Evolutionary conservation across 2,797 vertebrate genomes (phyloP).

Genomic region (Margarornis squamiger): DNA sequence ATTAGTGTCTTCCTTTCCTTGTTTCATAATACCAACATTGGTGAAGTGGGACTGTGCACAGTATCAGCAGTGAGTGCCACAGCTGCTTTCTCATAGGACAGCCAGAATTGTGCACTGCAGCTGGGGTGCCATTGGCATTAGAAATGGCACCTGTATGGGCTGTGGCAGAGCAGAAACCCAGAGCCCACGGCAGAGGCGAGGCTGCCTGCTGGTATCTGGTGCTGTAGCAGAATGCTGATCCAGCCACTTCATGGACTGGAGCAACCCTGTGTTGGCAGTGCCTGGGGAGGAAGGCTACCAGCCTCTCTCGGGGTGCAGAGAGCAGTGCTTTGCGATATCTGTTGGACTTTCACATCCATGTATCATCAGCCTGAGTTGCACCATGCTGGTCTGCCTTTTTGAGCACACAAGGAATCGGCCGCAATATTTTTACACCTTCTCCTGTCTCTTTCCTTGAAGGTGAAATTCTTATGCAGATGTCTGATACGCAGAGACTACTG

Average conservation of each 20-base stretch:
- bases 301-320: not conserved
- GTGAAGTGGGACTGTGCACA: rapidly evolving
- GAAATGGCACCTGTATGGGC: not conserved
- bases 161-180: not conserved
- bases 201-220: not conserved
- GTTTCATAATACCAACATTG: rapidly evolving
- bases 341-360: not conserved
- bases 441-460: constrained; percentile 73
- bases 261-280: rapidly evolving
- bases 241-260: rapidly evolving
- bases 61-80: rapidly evolving
- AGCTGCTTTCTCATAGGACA: not conserved
- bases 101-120: rapidly evolving
- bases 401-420: not conserved
- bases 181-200: rapidly evolving
- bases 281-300: not conserved
- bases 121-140: not conserved
- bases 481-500: constrained; percentile 84
- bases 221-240: not conserved
- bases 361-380: not conserved
- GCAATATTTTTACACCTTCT: not conserved
- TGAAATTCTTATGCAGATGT: constrained; percentile 90
- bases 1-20: not conserved
- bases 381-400: not conserved
- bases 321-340: not conserved